These are phyloP conservation scores for Phania funesta DNA, from an alignment of 2,888 invertebrate genomes.

Conservation along the genomic window DNA sequence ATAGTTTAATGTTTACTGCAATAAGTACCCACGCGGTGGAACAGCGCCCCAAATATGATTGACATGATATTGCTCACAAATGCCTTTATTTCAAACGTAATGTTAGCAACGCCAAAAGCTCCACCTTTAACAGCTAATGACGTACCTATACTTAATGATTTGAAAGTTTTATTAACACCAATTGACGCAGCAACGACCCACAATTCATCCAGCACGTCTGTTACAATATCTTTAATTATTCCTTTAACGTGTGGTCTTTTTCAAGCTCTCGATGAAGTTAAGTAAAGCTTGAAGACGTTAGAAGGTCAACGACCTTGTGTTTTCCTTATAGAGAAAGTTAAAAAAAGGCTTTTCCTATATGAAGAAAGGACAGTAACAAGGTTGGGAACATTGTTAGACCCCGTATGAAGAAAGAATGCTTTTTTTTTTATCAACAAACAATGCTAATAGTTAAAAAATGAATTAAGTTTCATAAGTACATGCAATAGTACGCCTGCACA, in stretches of 20 bases:
- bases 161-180: not conserved
- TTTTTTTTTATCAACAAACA: not conserved
- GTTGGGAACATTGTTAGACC: no score
- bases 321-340: constrained; percentile 7
- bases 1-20: constrained; percentile 37
- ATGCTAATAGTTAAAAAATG: constrained; percentile 1
- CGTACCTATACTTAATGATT: not conserved
- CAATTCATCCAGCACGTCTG: not conserved
- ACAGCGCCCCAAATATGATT: constrained; percentile 33
- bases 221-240: constrained; percentile 17
- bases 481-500: not conserved
- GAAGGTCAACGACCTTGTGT: not conserved
- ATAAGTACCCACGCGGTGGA: constrained; percentile 37
- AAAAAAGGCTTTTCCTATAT: not conserved
- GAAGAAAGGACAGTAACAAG: no score
- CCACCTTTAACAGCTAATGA: constrained; percentile 46
- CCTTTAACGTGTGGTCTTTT: constrained; percentile 21
- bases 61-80: constrained; percentile 26
- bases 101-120: constrained; percentile 19
- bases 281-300: not conserved
- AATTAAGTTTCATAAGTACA: not conserved
- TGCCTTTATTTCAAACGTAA: not conserved
- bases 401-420: not conserved
- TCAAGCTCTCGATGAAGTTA: constrained; percentile 5
- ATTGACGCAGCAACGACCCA: constrained; percentile 8